These are phyloP conservation scores for Vultur gryphus DNA, from an alignment of 2,797 vertebrate species.

Conservation along the genomic window DNA sequence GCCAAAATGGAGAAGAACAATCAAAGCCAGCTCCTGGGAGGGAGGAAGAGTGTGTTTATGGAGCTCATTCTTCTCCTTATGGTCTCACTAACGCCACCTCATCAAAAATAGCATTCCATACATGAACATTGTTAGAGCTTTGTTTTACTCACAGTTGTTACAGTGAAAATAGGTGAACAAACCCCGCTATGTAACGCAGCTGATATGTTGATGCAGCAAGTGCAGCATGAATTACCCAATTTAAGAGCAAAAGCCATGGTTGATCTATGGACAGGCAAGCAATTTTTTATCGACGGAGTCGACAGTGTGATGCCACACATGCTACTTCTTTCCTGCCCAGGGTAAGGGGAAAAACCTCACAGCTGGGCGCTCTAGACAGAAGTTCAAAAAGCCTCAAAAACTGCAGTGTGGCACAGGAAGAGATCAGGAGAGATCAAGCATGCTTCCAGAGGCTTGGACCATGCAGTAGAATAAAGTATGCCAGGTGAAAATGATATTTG, in stretches of 20 bases:
- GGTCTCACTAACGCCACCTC: not conserved
- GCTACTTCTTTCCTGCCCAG: not conserved
- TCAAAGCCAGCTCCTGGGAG: not conserved
- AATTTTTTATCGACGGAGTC: not conserved
- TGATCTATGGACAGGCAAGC: not conserved
- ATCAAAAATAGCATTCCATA: not conserved
- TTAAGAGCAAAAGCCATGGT: not conserved
- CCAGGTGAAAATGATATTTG: not conserved
- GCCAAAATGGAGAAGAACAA: not conserved
- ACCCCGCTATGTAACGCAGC: rapidly evolving
- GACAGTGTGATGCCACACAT: not conserved
- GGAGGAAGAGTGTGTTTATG: not conserved
- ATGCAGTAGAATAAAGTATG: not conserved
- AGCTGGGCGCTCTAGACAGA: not conserved
- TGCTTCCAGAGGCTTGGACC: not conserved
- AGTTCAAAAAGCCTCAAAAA: not conserved
- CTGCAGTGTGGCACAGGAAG: not conserved
- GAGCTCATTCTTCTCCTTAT: not conserved
- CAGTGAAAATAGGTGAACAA: not conserved
- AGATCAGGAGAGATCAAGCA: not conserved
- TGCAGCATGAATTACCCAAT: not conserved
- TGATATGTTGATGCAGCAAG: not conserved
- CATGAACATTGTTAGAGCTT: not conserved
- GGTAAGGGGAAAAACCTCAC: not conserved
- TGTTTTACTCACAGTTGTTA: not conserved